These are phyloP conservation scores for Malacoctenus gilli DNA, from an alignment of 2,797 vertebrate genomes.

Conservation along the genomic window DNA sequence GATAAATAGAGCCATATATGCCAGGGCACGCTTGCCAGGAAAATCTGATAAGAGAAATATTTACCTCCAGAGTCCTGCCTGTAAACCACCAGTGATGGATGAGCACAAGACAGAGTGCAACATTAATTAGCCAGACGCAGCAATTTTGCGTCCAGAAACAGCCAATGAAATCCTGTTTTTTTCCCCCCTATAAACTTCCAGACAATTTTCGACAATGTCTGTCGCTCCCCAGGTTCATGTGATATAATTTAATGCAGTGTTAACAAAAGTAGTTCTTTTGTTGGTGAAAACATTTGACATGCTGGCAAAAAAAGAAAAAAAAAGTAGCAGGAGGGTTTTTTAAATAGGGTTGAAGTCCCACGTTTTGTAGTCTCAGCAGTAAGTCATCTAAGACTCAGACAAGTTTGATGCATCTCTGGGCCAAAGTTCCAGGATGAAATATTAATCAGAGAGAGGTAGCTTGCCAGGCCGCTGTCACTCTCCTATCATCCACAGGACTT, in stretches of 20 bases:
- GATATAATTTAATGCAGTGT: background rate
- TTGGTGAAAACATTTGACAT: slow-evolving; percentile 46
- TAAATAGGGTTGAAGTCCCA: slow-evolving; percentile 59
- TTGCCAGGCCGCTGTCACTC: slow-evolving; percentile 78
- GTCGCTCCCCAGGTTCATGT: background rate
- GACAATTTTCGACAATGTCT: slow-evolving; percentile 9
- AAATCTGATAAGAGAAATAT: slow-evolving; percentile 78
- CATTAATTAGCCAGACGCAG: slow-evolving; percentile 51
- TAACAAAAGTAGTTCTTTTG: slow-evolving; percentile 37
- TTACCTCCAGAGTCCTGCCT: slow-evolving; percentile 66
- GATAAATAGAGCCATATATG: slow-evolving; percentile 62
- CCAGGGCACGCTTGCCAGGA: slow-evolving; percentile 54
- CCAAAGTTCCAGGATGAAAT: slow-evolving; percentile 79
- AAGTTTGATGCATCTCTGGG: slow-evolving; percentile 68
- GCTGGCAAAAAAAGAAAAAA: slow-evolving; percentile 55
- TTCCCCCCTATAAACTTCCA: slow-evolving; percentile 20
- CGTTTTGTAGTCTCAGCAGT: slow-evolving; percentile 76
- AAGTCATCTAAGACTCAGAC: slow-evolving; percentile 69
- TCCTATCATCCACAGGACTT: slow-evolving; percentile 73
- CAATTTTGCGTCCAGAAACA: slow-evolving; percentile 25
- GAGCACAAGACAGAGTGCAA: slow-evolving; percentile 54
- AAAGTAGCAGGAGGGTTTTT: slow-evolving; percentile 57
- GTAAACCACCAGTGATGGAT: slow-evolving; percentile 64
- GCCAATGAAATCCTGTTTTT: slow-evolving; percentile 18
- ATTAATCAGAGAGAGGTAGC: slow-evolving; percentile 75